Base-by-base conservation (phyloP, 2,113 vertebrate genomes). In the Indicator maculatus region DNA sequence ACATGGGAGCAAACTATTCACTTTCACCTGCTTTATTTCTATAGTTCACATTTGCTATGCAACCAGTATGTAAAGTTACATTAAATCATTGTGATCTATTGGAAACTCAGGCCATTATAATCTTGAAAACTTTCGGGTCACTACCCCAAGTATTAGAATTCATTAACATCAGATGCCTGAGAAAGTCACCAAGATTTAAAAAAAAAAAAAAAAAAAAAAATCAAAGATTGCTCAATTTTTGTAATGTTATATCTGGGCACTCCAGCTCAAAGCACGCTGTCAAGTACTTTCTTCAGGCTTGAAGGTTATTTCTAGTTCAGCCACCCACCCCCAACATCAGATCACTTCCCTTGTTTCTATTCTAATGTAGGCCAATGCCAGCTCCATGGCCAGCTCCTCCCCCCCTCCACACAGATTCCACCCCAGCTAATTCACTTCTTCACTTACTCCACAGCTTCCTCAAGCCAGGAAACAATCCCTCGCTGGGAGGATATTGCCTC, bases 281-380 rank as follows among this genome's bases (percentile, higher is more conserved):
- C 3, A 8, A 72, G 44, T 28, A 30, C 83, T 64, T 53, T 80
- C 73, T 56, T 66, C 47, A 64, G 83, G 80, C 80, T 82, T 82
- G 86, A 75, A 88, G 83, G 83, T 84, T 92, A 92, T 83, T 90
- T 94, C 77, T 82, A 84, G 73, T 69, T 87, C 80, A 67, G 60
- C 9, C 61, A 89, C 14, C 77, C 81, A 89, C 38, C 81, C 71
- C 63, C 87, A 87, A 12, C 4, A 75, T 8, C 84, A 69, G 89
- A 78, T 91, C 85, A 84, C 74, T 91, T 89, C 84, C 73, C 87
- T 65, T 2, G 9, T 87, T 87, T 89, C 93, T 93, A 56, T 93
- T 76, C 91, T 58, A 38, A 72, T 24, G 47, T 4, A 80, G 83
- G 76, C 83, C 80, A 82, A 0, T 41, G 67, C 28, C 87, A 86